Conservation (phyloP, 1,140 invertebrate species). For the Neodiprion fabricii region DNA sequence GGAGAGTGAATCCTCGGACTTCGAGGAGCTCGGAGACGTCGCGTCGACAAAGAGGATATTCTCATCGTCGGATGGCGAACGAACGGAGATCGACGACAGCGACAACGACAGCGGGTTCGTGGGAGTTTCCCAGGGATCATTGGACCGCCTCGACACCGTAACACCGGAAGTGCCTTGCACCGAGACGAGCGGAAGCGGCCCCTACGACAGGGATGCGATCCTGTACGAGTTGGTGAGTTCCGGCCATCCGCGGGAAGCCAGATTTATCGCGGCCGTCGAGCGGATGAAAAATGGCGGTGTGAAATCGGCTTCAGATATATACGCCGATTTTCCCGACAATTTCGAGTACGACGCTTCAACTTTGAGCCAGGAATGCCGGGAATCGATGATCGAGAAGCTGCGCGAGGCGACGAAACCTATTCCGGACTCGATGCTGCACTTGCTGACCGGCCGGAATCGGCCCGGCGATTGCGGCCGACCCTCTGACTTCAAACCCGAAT, state of each 20-base stretch:
- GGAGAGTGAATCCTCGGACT: too few relatives aligned
- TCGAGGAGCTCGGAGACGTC: not conserved
- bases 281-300: not conserved
- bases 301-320: not conserved
- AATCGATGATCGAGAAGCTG: not conserved
- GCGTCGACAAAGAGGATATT: not conserved
- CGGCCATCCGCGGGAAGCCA: too few relatives aligned
- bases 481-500: not conserved
- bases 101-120: slow-evolving; percentile 4
- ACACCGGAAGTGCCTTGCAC: not conserved
- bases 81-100: not conserved
- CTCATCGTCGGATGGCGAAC: not conserved
- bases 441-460: not conserved
- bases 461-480: not conserved
- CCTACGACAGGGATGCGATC: not conserved
- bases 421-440: not conserved
- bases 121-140: not conserved
- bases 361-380: too few relatives aligned
- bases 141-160: not conserved
- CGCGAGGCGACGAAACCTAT: not conserved
- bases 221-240: not conserved
- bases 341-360: not conserved
- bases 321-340: not conserved
- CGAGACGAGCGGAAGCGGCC: not conserved
- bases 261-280: not conserved